These are phyloP conservation scores for Crossaster papposus DNA, from an alignment of 53 echinoderm and acorn worm species.

Conservation along the genomic window DNA sequence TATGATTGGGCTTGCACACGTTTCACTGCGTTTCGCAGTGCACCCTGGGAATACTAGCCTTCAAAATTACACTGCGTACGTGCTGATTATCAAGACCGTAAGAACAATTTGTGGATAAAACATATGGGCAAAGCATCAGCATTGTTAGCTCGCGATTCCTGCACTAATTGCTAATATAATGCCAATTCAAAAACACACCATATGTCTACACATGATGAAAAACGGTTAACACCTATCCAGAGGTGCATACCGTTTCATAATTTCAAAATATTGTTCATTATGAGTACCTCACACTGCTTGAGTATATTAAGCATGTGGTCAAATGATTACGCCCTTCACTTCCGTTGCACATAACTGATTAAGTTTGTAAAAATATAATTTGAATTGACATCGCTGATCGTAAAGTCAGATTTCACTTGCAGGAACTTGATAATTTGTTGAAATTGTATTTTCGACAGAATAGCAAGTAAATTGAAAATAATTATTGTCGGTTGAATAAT, in stretches of 20 bases:
- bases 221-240: neutral
- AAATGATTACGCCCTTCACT: neutral
- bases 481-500: too few relatives aligned
- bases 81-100: neutral
- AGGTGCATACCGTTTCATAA: neutral
- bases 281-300: neutral
- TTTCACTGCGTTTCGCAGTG: too few relatives aligned
- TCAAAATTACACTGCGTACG: too few relatives aligned
- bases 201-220: neutral
- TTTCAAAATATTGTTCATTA: too few relatives aligned
- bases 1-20: too few relatives aligned
- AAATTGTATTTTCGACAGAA: neutral
- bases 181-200: neutral
- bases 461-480: too few relatives aligned
- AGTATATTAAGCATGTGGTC: neutral
- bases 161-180: neutral
- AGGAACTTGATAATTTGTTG: neutral
- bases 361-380: neutral
- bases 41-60: too few relatives aligned
- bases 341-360: neutral
- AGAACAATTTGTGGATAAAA: neutral
- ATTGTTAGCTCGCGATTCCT: neutral
- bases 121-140: neutral
- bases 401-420: neutral
- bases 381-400: neutral